phyloP scores from a whole-genome alignment of 2,113 vertebrate species.

The Channa maculata region DNA sequence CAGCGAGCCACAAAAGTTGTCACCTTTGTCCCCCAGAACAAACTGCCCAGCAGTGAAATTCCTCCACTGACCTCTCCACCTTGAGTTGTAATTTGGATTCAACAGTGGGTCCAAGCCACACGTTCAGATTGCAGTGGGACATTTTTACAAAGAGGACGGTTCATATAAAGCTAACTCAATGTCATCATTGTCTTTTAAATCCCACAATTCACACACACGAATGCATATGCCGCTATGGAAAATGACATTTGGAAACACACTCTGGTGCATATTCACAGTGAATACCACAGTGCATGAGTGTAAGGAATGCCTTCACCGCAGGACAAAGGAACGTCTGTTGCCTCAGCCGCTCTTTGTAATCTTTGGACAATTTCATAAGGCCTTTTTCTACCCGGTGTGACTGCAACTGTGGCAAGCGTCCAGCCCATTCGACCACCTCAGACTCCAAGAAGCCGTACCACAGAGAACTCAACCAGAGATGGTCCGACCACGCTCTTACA shows the following conservation, averaged over 20 bases:
- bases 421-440: constrained; percentile 63
- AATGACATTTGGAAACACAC: constrained; percentile 67
- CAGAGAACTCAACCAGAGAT: constrained; percentile 39
- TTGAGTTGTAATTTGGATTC: constrained; percentile 63
- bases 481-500: constrained; percentile 1
- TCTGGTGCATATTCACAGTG: constrained; percentile 30
- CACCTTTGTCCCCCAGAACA: neutral
- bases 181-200: constrained; percentile 44
- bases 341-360: constrained; percentile 58
- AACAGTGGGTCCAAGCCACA: constrained; percentile 29
- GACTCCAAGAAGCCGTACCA: constrained; percentile 53
- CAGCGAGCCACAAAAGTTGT: neutral
- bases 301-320: constrained; percentile 64
- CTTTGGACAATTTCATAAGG: constrained; percentile 64
- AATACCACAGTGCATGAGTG: constrained; percentile 53
- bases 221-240: constrained; percentile 34
- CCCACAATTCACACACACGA: constrained; percentile 23
- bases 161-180: constrained; percentile 17
- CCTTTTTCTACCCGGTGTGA: constrained; percentile 47
- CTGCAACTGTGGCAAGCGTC: constrained; percentile 49
- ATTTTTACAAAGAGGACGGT: constrained; percentile 36
- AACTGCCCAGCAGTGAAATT: constrained; percentile 50
- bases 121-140: constrained; percentile 46
- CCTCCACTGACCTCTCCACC: constrained; percentile 63
- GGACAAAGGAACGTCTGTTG: constrained; percentile 76